These are phyloP conservation scores for Brenthis daphne DNA, from an alignment of 2,888 invertebrate species.

Conservation along the genomic window DNA sequence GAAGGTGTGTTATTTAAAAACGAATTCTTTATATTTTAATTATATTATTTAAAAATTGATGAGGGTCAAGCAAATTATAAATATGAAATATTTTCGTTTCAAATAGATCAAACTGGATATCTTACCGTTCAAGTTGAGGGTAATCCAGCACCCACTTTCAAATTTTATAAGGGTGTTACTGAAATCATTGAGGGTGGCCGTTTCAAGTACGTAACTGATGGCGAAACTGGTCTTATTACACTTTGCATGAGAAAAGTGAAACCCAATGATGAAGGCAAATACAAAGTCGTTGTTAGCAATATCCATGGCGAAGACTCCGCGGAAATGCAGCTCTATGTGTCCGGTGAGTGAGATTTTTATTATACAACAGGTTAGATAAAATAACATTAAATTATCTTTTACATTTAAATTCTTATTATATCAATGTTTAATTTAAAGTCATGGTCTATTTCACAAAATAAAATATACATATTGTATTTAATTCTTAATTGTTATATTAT, in stretches of 20 bases:
- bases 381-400: too few species aligned
- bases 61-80: too few species aligned
- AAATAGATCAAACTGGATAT: constrained; percentile 93
- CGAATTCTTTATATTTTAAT: too few species aligned
- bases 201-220: constrained; percentile 97
- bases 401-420: too few species aligned
- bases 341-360: constrained; percentile 83
- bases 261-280: constrained; percentile 98
- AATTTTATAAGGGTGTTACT: constrained; percentile 96
- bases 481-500: too few species aligned
- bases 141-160: constrained; percentile 96
- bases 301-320: constrained; percentile 97
- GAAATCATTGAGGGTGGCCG: constrained; percentile 97
- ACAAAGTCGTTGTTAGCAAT: constrained; percentile 95
- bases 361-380: too few species aligned
- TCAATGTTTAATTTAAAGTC: too few species aligned
- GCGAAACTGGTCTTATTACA: constrained; percentile 94
- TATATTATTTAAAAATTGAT: too few species aligned
- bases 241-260: constrained; percentile 98
- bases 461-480: too few species aligned
- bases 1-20: constrained; percentile 86
- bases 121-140: constrained; percentile 97
- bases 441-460: too few species aligned
- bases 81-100: background rate
- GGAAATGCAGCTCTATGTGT: constrained; percentile 97